Base-by-base conservation (phyloP, 1,140 invertebrate genomes). In the Formica exsecta region DNA sequence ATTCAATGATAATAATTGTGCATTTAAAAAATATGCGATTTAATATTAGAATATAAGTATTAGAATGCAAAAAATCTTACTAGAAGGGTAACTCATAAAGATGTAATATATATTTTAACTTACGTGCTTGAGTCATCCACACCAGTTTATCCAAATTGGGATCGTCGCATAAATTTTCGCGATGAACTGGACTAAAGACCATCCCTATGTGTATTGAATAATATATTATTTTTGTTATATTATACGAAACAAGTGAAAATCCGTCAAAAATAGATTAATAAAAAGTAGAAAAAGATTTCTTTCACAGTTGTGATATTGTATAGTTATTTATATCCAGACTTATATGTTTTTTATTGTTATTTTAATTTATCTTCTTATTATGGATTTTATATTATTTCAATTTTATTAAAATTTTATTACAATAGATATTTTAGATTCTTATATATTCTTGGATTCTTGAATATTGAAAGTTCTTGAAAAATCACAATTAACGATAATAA, bases 111-210 rank as follows among this genome's bases (percentile, higher is more conserved):
- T 59, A 57, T 4, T 71, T 87, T 25, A 44, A 89, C 96, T 95
- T 94, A 96, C 96, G 94, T 87, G 96, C 96, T 96, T 97, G 96
- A 36, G 97, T 97, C 91, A 96, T 96, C 97, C 97, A 97, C 73
- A 94, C 92, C 25, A 94, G 90, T 80, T 92, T 93, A 51, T 95
- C 92, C 59, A 95, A 88, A 88, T 93, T 93, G 6, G 93, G 93
- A 92, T 96, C 94, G 11, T 95, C 92, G 73, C 95, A 95, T 51
- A 95, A 90, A 62, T 90, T 90, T 9, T 88, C 83, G 32, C 93
- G 92, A 68, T 94, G 94, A 38, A 93, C 87, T 41, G 93, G 92
- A 75, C 80, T 93, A 29, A 93, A 89, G 1, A 87, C 80, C 62
- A 77, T 91, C 32, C 94, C 94, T 94, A 76, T 13, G 6, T n/a